Evolutionary conservation across 2,113 vertebrate genomes (phyloP).

Genomic region (Trichomycterus rosablanca): DNA sequence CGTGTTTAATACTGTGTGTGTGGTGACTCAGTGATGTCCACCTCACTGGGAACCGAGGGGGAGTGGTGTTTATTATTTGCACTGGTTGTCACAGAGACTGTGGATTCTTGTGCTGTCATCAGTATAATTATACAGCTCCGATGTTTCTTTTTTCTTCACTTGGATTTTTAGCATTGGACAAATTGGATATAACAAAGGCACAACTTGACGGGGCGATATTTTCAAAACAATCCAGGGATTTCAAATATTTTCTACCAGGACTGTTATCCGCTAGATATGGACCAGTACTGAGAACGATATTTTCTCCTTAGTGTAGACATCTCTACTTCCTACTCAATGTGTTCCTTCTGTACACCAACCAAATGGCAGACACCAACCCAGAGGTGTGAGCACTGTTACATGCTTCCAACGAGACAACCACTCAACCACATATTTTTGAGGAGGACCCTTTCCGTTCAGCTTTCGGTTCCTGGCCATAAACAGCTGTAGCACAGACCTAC

Average conservation of each 20-base stretch:
- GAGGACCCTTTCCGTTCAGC: too few relatives aligned
- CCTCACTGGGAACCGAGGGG: slow-evolving; percentile 56
- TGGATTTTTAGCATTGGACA: slow-evolving; percentile 44
- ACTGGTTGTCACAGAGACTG: slow-evolving; percentile 59
- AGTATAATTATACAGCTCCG: slow-evolving; percentile 52
- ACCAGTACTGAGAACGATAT: background rate
- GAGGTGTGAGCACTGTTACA: too few relatives aligned
- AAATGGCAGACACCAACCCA: too few relatives aligned
- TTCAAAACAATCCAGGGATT: slow-evolving; percentile 8
- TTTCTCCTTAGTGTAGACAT: background rate
- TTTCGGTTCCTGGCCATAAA: too few relatives aligned
- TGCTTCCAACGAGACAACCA: too few relatives aligned
- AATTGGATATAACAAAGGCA: slow-evolving; percentile 33
- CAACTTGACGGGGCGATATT: slow-evolving; percentile 17
- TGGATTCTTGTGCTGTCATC: slow-evolving; percentile 56
- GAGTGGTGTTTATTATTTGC: slow-evolving; percentile 70
- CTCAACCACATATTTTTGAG: too few relatives aligned
- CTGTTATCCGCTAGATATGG: background rate
- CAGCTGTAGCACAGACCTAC: too few relatives aligned
- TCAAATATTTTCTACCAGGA: slow-evolving; percentile 5
- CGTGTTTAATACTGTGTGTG: slow-evolving; percentile 47
- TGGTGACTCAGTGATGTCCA: slow-evolving; percentile 61
- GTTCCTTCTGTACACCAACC: too few relatives aligned
- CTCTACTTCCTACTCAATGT: too few relatives aligned
- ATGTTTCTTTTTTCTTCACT: slow-evolving; percentile 40